Base-by-base conservation (phyloP, 2,797 vertebrate species). In the Corythornis leucogaster region DNA sequence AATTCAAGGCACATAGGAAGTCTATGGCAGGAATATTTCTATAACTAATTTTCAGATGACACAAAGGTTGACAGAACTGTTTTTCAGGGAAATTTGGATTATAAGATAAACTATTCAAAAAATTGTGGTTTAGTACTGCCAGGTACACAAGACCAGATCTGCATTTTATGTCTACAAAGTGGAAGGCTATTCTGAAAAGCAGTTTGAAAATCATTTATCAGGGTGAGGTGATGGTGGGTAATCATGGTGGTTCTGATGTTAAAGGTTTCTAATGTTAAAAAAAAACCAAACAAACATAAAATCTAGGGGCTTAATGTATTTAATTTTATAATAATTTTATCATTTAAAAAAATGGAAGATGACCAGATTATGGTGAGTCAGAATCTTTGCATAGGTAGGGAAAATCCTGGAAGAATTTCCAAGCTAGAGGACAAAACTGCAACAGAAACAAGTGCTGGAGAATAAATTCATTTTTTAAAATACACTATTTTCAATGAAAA, bases 11-110 rank as follows among this genome's bases (percentile, higher is more conserved):
- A 57, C 10, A 11, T 51, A 42, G 51, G 28, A 81, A 85, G 22
- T 77, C 78, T 71, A 31, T 69, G 38, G 50, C 57, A 80, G 50
- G 64, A 71, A 31, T 90, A 31, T 81, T 81, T 90, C 68, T 74
- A 63, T 64, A 79, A 76, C 15, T 90, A 79, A 75, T 53, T 81
- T 81, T 45, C 61, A 86, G 63, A 59, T 81, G 88, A 76, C 25
- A 61, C 46, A 63, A 38, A 79, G 48, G 73, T 48, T 90, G 80
- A 70, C 50, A 85, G 48, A 75, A 57, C 48, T 84, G 45, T 79
- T 91, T 90, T 84, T 77, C 57, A 68, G 61, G 74, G 13, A 18
- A 70, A 38, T 82, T 86, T 92, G 28, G 45, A 59, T 90, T 81
- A 22, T 45, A 74, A 70, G 24, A 67, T 61, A 68, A 87, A 17